Evolutionary conservation across 2,888 invertebrate genomes (phyloP).

Genomic region (Macropis europaea): DNA sequence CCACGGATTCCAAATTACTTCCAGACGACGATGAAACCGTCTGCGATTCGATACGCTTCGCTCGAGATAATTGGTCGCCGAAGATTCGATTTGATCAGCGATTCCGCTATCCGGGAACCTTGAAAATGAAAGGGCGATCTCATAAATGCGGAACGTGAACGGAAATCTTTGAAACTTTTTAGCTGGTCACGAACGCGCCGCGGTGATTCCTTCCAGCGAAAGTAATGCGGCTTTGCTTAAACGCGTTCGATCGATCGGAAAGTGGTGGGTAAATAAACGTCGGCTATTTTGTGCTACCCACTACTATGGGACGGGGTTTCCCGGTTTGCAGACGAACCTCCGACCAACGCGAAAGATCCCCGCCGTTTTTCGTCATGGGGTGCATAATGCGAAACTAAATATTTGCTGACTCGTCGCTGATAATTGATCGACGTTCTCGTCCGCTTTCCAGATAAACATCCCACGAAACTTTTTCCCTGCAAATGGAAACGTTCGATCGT

Average conservation of each 20-base stretch:
- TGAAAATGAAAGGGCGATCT: slow-evolving; percentile 39
- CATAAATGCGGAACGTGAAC: slow-evolving; percentile 41
- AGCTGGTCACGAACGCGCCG: too few relatives aligned
- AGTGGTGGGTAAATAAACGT: slow-evolving; percentile 13
- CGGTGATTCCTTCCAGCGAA: neutral
- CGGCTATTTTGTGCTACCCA: neutral
- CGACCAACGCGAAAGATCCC: slow-evolving; percentile 4
- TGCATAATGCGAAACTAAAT: slow-evolving; percentile 56
- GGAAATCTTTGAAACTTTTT: too few relatives aligned
- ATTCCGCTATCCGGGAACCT: neutral
- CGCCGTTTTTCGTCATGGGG: slow-evolving; percentile 22
- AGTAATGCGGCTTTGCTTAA: slow-evolving; percentile 8
- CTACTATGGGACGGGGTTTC: neutral
- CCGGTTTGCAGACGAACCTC: neutral
- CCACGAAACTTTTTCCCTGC: too few relatives aligned
- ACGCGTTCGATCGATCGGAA: neutral
- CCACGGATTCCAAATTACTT: neutral
- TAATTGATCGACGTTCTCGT: slow-evolving; percentile 41
- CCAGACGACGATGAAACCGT: neutral
- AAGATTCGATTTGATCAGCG: neutral
- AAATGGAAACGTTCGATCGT: neutral
- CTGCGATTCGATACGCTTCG: neutral
- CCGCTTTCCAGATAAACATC: slow-evolving; percentile 2
- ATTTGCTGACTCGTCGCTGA: slow-evolving; percentile 42
- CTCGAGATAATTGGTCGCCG: neutral